Percentiles rank a stretch among this genome's conserved stretches.
Conservation (phyloP, 2,113 vertebrate species). For the Gnathonemus longibarbis region DNA sequence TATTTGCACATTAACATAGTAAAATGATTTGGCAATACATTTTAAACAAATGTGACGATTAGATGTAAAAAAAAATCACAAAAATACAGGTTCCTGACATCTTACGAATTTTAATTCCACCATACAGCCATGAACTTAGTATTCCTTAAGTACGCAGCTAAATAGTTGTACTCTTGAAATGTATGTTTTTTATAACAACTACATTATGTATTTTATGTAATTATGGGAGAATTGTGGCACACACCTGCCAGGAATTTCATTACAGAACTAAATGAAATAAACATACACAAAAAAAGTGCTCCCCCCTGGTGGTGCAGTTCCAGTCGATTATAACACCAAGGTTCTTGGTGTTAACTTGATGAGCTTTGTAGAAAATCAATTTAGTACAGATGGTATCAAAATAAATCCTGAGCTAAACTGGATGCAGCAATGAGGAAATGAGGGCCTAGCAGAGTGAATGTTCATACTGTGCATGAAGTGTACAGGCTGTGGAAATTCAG, state of each 20-base stretch:
- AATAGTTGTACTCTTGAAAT: background rate
- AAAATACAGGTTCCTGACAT: background rate
- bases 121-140: background rate
- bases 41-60: background rate
- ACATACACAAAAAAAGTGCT: background rate
- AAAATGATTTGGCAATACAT: slow-evolving; percentile 4
- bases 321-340: background rate
- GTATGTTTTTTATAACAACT: background rate
- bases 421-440: background rate
- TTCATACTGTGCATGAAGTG: background rate
- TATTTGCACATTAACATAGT: background rate
- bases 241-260: background rate
- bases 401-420: background rate
- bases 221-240: background rate
- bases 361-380: background rate
- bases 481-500: background rate
- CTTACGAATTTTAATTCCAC: background rate
- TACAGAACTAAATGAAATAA: background rate
- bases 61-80: background rate
- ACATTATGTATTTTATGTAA: background rate
- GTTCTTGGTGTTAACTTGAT: background rate
- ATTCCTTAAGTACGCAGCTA: background rate
- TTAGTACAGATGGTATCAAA: background rate
- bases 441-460: background rate
- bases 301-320: slow-evolving; percentile 18